These are phyloP conservation scores for Thereuonema tuberculata DNA, from an alignment of 1,140 invertebrate species.

Conservation along the genomic window DNA sequence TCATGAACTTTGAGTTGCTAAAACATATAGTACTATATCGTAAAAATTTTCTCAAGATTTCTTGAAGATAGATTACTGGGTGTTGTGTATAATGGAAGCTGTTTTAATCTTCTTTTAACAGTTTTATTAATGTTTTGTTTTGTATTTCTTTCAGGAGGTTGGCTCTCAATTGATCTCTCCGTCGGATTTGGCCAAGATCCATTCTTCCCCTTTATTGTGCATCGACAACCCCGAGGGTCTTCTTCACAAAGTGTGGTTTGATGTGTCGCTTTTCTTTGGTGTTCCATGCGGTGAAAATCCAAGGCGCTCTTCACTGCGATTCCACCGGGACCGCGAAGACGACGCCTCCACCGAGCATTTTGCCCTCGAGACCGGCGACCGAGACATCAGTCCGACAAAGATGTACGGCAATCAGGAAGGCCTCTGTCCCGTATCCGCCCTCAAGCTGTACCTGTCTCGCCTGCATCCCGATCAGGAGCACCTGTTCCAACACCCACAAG, in stretches of 20 bases:
- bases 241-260: conserved; percentile 7
- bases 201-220: background rate
- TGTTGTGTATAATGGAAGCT: too few relatives aligned
- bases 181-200: background rate
- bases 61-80: too few relatives aligned
- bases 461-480: background rate
- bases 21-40: too few relatives aligned
- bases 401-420: background rate
- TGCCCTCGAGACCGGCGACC: background rate
- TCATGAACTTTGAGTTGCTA: too few relatives aligned
- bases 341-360: background rate
- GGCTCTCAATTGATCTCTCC: background rate
- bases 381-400: background rate
- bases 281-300: conserved; percentile 2
- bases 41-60: too few relatives aligned
- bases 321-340: background rate
- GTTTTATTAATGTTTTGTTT: background rate
- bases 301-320: background rate
- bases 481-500: background rate
- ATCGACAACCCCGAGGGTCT: conserved; percentile 3
- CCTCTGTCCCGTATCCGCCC: background rate
- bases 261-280: background rate
- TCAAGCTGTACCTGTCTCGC: background rate
- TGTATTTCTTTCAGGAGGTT: background rate
- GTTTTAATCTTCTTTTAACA: too few relatives aligned